Evolutionary conservation across 2,888 invertebrate species (phyloP).

Genomic region (Kryphioiulus occultus): DNA sequence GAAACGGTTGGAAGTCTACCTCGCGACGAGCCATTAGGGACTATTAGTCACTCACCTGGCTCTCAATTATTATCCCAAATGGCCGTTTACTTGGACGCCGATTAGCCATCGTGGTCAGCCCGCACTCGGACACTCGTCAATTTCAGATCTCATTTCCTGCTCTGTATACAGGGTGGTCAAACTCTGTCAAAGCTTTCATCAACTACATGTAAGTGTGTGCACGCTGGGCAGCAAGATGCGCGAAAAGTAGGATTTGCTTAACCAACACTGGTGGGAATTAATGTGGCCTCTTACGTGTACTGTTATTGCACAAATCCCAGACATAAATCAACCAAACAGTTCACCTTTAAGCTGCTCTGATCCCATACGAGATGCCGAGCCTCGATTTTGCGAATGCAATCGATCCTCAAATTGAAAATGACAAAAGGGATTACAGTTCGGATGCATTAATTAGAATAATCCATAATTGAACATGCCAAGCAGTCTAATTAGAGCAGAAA

Average conservation of each 20-base stretch:
- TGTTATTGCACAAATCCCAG: too few relatives aligned
- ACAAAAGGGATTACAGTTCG: neutral
- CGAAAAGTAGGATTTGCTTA: too few relatives aligned
- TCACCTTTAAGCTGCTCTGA: neutral
- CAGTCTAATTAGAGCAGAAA: neutral
- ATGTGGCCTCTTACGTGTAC: too few relatives aligned
- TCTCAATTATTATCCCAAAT: conserved; percentile 28
- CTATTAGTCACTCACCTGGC: conserved; percentile 36
- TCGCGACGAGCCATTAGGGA: conserved; percentile 19
- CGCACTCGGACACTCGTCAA: conserved; percentile 11
- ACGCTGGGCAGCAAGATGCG: too few relatives aligned
- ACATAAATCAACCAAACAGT: neutral
- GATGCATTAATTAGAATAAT: conserved; percentile 28
- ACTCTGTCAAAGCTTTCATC: too few relatives aligned
- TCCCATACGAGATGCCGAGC: neutral
- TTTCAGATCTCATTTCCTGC: neutral
- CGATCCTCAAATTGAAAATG: neutral
- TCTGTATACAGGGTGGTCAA: neutral
- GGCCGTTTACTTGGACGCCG: neutral
- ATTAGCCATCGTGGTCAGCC: conserved; percentile 26
- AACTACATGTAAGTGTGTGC: too few relatives aligned
- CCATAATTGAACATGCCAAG: neutral
- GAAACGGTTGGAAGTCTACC: neutral
- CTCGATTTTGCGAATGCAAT: neutral
- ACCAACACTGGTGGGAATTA: too few relatives aligned